Conservation (phyloP, 1,140 invertebrate species). For the Bombus consobrinus region DNA sequence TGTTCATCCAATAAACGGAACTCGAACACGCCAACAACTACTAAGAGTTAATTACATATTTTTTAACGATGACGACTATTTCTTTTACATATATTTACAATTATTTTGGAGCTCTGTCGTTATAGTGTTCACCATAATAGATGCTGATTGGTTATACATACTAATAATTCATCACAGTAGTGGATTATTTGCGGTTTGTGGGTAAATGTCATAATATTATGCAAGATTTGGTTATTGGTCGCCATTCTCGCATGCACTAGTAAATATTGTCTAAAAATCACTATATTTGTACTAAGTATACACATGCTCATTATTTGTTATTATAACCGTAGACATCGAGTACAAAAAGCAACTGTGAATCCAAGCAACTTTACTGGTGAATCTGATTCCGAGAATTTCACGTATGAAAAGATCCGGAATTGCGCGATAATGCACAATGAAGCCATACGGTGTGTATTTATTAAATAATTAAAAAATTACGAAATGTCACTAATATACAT, state of each 20-base stretch:
- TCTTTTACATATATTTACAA: not conserved
- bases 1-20: not conserved
- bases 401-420: not conserved
- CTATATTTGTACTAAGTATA: too few species aligned
- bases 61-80: not conserved
- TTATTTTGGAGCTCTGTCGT: not conserved
- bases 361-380: too few species aligned
- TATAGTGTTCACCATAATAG: not conserved
- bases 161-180: not conserved
- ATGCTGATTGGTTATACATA: not conserved
- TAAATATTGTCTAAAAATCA: not conserved
- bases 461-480: not conserved
- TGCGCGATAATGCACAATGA: not conserved
- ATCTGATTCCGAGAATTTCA: not conserved
- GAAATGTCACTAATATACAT: not conserved
- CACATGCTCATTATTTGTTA: not conserved
- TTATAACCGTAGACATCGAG: not conserved
- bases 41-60: not conserved
- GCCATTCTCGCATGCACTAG: accelerated
- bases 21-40: not conserved
- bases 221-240: accelerated
- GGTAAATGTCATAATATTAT: not conserved
- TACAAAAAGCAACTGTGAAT: not conserved
- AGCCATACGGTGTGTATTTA: not conserved
- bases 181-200: not conserved